phyloP scores from a whole-genome alignment of 2,113 vertebrate genomes.

The Lethenteron reissneri region DNA sequence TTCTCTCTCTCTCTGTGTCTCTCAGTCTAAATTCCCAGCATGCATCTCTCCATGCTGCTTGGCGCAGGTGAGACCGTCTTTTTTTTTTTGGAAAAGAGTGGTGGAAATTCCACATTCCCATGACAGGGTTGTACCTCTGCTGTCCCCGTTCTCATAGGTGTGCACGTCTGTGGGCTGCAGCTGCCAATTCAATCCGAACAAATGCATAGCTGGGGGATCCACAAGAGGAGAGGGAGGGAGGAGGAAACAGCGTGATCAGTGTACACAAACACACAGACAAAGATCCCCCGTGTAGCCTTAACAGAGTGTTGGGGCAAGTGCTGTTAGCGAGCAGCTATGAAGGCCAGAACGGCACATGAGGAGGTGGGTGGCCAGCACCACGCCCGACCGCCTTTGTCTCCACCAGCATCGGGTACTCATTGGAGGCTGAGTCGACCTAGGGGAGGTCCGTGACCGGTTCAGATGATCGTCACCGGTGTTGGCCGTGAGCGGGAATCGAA shows the following conservation, averaged over 20 bases:
- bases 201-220: constrained; percentile 49
- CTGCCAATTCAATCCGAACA: constrained; percentile 94
- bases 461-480: too few relatives aligned
- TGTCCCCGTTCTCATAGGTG: constrained; percentile 82
- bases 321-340: too few relatives aligned
- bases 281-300: too few relatives aligned
- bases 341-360: too few relatives aligned
- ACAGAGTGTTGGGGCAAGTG: too few relatives aligned
- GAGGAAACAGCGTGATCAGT: not conserved
- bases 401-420: too few relatives aligned
- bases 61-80: not conserved
- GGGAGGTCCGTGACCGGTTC: too few relatives aligned
- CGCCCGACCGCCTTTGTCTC: too few relatives aligned
- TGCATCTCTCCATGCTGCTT: not conserved
- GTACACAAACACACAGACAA: constrained; percentile 7
- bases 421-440: too few relatives aligned
- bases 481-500: too few relatives aligned
- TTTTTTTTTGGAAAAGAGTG: not conserved
- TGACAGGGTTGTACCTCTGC: constrained; percentile 28
- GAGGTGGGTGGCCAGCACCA: too few relatives aligned
- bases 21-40: not conserved
- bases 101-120: not conserved
- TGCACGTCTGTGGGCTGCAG: constrained; percentile 68
- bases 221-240: constrained; percentile 11
- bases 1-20: not conserved